Base-by-base conservation (phyloP, 2,797 vertebrate species). In the Gymnopithys bicolor region DNA sequence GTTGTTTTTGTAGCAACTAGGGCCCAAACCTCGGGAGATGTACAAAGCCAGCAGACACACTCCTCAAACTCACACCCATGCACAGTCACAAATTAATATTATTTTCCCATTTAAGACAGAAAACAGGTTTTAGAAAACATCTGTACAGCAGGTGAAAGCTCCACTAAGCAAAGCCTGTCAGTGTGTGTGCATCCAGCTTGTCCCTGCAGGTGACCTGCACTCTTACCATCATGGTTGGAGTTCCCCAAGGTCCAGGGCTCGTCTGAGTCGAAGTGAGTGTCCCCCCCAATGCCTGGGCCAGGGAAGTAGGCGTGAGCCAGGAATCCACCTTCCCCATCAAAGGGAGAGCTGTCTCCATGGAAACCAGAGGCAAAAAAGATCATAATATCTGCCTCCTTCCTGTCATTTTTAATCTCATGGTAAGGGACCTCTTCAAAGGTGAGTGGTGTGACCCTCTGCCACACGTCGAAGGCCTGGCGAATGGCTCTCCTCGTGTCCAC, bases 321-420 rank as follows among this genome's bases (percentile, higher is more conserved):
- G 96, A 99, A 99, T 73, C 99, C 99, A 74, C 99, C 99, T 96
- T 99, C 99, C 19, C 99, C 99, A 60, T 99, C 99, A 86, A 99
- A 99, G 0, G 99, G 99, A 68, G 99, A 99, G 95, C 99, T 99
- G 98, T 99, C 99, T 4, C 99, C 99, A 68, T 99, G 99, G 98
- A 99, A 99, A 96, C 99, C 99, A 58, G 99, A 99, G 96, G 99
- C 99, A 92, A 99, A 99, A 98, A 99, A 99, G 96, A 99, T 99
- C 99, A 99, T 99, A 97, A 99, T 99, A 98, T 99, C 99, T 7
- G 99, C 99, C 94, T 99, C 99, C 97, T 99, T 99, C 49, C 99
- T 98, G 96, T 99, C 98, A 62, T 98, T 99, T 98, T 99, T 99
- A 95, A 99, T 99, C 97, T 99, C 99, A 23, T 99, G 98, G 96